Percentiles rank a stretch among this genome's conserved stretches.
These are phyloP conservation scores for Silurus lanzhouensis DNA, from an alignment of 2,797 vertebrate genomes.

Conservation along the genomic window DNA sequence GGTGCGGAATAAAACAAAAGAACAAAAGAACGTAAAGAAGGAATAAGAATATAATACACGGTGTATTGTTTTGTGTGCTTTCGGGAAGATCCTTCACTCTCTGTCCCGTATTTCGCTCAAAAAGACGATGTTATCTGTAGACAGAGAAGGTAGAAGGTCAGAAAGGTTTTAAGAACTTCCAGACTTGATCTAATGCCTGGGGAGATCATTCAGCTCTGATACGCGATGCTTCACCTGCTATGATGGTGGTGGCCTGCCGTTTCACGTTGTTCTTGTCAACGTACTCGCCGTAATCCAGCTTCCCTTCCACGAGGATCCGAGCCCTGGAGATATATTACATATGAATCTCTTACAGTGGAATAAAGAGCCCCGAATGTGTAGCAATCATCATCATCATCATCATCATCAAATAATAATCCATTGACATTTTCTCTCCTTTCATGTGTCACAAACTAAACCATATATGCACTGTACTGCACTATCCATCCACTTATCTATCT, in stretches of 20 bases:
- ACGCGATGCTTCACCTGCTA: constrained; percentile 81
- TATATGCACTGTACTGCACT: too few species aligned
- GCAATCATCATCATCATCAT: not conserved
- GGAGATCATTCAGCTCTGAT: too few species aligned
- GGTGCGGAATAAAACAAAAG: not conserved
- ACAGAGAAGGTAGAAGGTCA: constrained; percentile 6
- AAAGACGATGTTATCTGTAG: constrained; percentile 93
- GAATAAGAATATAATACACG: not conserved
- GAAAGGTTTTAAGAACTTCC: not conserved
- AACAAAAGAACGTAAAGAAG: not conserved
- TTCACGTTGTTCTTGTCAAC: constrained; percentile 92
- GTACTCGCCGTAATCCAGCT: constrained; percentile 96
- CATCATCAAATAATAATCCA: not conserved
- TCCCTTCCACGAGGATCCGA: constrained; percentile 90
- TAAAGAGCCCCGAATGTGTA: not conserved
- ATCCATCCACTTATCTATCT: too few species aligned
- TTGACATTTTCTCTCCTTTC: too few species aligned
- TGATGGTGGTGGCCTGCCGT: constrained; percentile 93
- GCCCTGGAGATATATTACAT: constrained; percentile 62
- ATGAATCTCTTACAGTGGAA: not conserved
- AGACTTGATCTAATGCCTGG: not conserved
- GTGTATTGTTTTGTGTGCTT: not conserved
- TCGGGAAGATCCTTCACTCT: constrained; percentile 29
- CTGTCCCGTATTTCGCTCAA: constrained; percentile 84
- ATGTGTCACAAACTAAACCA: too few species aligned